These are phyloP conservation scores for Myotis davidii DNA, from an alignment of 2,113 vertebrate species.

Conservation along the genomic window DNA sequence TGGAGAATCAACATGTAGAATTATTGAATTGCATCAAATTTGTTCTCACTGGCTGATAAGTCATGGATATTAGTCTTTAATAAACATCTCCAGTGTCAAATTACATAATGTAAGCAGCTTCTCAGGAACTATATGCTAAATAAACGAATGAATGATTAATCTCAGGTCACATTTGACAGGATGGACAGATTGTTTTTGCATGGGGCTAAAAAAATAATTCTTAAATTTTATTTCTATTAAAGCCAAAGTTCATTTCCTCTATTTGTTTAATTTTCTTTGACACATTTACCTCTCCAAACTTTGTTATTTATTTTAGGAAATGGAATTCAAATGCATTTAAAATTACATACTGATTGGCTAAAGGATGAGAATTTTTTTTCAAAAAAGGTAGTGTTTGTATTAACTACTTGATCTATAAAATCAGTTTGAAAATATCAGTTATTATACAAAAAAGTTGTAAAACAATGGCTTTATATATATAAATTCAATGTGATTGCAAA, in stretches of 20 bases:
- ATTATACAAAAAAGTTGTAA: background rate
- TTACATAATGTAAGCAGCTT: background rate
- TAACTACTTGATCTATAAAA: background rate
- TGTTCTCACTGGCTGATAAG: background rate
- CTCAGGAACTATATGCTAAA: background rate
- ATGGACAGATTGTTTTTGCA: background rate
- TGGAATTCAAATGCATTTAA: constrained; percentile 1
- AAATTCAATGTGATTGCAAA: background rate
- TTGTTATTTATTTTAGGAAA: constrained; percentile 5
- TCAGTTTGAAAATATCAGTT: background rate
- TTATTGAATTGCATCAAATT: background rate
- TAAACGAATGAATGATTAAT: background rate
- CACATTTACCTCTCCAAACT: background rate
- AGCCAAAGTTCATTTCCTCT: background rate
- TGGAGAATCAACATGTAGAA: background rate
- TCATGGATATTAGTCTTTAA: background rate
- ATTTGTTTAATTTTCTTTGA: constrained; percentile 1
- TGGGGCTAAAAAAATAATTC: background rate
- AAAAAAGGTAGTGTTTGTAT: background rate
- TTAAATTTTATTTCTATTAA: constrained; percentile 37
- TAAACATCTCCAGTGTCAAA: background rate
- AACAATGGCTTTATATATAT: background rate
- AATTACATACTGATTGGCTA: background rate
- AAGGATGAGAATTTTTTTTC: background rate
- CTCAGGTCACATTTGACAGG: background rate